Conservation (phyloP, 2,113 vertebrate genomes). For the Himantopus leucocephalus region DNA sequence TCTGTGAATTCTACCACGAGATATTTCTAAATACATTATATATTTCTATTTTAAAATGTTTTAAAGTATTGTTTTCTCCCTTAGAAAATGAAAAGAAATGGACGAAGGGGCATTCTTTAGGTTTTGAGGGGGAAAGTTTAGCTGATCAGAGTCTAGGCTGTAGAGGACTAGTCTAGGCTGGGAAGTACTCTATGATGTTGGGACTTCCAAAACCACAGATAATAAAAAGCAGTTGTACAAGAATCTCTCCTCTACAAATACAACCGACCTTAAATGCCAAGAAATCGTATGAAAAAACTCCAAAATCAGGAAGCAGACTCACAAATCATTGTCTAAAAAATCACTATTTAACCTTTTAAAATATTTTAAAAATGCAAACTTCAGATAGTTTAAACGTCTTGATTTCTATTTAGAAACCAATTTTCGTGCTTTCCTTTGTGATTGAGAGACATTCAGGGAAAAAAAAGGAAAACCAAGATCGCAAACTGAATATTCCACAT, state of each 20-base stretch:
- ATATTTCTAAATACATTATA: not conserved
- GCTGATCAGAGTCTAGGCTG: not conserved
- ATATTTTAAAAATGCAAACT: not conserved
- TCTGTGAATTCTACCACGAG: not conserved
- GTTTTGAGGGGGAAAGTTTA: not conserved
- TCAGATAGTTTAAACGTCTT: not conserved
- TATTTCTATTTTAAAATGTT: not conserved
- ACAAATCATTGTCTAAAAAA: not conserved
- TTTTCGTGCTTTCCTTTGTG: not conserved
- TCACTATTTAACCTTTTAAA: not conserved
- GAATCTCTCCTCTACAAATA: not conserved
- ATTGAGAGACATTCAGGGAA: not conserved
- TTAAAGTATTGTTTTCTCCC: not conserved
- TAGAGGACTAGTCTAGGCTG: not conserved
- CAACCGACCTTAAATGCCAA: not conserved
- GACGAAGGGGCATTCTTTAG: not conserved
- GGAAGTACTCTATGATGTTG: not conserved
- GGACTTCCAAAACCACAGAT: not conserved
- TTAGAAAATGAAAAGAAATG: not conserved
- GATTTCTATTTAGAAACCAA: not conserved
- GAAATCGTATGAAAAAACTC: accelerated
- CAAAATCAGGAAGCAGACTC: not conserved
- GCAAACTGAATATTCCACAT: not conserved
- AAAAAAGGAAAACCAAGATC: not conserved
- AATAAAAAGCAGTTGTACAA: not conserved